Evolutionary conservation across 1,140 invertebrate species (phyloP).

Genomic region (Yoshiicerus persimilis): DNA sequence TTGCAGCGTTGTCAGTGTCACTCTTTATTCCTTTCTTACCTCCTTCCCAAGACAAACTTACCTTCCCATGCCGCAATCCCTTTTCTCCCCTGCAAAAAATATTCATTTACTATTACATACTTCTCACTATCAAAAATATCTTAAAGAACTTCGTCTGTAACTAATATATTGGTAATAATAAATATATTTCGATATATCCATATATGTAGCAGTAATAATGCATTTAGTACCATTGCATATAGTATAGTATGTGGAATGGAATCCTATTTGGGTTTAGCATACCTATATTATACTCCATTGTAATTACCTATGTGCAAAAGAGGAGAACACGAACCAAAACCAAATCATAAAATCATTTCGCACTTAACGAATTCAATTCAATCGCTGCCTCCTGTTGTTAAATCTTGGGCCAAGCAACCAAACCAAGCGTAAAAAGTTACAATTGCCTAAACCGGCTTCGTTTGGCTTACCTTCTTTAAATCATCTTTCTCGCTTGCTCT

Average conservation of each 20-base stretch:
- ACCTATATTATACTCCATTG: neutral
- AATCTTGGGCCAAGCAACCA: neutral
- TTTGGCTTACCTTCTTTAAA: neutral
- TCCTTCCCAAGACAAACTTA: neutral
- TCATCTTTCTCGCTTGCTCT: neutral
- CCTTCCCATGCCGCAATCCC: neutral
- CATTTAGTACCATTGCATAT: neutral
- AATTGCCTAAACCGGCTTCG: neutral
- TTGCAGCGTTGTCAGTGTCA: constrained; percentile 18
- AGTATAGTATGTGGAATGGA: too few species aligned
- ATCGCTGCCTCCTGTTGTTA: neutral
- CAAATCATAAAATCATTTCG: neutral
- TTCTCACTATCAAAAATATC: neutral
- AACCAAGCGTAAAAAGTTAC: neutral
- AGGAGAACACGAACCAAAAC: neutral
- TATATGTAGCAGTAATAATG: neutral
- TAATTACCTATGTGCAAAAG: neutral
- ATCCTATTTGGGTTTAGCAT: neutral
- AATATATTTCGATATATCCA: too few species aligned
- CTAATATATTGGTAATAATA: too few species aligned
- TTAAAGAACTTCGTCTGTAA: too few species aligned
- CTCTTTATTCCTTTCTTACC: neutral
- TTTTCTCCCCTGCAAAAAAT: neutral
- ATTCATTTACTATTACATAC: neutral
- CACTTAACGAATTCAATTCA: neutral